phyloP scores from a whole-genome alignment of 2,797 vertebrate species.

The Vultur gryphus region DNA sequence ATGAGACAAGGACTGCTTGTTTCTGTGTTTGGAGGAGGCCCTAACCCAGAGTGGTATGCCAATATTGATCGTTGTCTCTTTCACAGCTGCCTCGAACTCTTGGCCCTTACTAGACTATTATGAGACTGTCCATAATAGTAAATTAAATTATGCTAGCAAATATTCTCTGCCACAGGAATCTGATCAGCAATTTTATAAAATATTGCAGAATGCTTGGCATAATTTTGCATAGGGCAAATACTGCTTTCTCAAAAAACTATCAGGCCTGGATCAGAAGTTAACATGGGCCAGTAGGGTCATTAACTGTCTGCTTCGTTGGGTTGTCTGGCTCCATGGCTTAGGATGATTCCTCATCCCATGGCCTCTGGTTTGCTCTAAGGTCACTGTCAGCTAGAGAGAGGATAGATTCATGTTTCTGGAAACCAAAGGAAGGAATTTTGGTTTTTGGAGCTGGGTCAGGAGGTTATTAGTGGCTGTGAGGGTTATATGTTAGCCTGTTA shows the following conservation, averaged over 20 bases:
- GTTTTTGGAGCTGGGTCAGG: background rate
- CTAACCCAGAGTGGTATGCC: background rate
- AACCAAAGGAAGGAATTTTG: background rate
- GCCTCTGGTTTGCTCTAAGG: background rate
- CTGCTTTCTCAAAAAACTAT: background rate
- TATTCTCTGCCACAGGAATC: background rate
- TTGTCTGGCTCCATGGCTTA: background rate
- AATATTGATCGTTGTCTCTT: background rate
- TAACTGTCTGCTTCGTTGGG: background rate
- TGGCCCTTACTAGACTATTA: background rate
- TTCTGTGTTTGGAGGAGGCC: background rate
- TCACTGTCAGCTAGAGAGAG: background rate
- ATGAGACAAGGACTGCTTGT: background rate
- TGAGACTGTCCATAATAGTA: background rate
- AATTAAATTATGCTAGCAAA: background rate
- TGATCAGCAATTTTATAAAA: background rate
- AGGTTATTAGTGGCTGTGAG: background rate
- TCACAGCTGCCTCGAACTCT: background rate
- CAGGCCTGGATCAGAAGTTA: background rate
- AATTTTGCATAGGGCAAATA: background rate
- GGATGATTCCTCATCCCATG: background rate
- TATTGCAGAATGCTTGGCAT: background rate
- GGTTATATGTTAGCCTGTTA: background rate
- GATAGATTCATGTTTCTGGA: background rate
- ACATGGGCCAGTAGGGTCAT: background rate